These are phyloP conservation scores for Brachionus paranguensis DNA, from an alignment of 1,140 invertebrate species.

Conservation along the genomic window DNA sequence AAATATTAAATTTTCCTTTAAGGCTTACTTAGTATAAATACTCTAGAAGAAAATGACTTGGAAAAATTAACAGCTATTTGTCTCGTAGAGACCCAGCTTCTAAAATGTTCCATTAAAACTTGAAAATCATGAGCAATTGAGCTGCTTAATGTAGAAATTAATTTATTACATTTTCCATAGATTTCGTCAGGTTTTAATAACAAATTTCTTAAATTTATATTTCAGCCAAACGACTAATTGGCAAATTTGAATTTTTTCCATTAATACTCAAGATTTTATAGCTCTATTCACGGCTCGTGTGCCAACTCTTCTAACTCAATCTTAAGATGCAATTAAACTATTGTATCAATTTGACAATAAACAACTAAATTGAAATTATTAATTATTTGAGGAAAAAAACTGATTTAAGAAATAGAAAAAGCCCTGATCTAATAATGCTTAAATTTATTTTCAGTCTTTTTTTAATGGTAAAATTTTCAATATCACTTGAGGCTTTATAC, in stretches of 20 bases:
- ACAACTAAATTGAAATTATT: background rate
- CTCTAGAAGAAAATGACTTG: background rate
- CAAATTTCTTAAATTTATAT: background rate
- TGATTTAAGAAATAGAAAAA: background rate
- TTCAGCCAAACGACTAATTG: background rate
- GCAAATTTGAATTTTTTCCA: background rate
- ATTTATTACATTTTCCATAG: background rate
- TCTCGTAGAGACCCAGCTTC: background rate
- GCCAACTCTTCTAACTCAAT: background rate
- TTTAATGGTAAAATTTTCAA: background rate
- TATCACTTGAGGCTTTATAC: conserved; percentile 4
- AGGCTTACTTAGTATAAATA: background rate
- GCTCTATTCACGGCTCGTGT: background rate
- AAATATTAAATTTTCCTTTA: background rate
- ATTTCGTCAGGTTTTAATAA: background rate
- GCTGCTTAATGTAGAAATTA: background rate
- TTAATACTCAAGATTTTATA: background rate
- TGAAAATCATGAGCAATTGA: background rate
- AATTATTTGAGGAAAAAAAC: background rate
- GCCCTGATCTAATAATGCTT: background rate
- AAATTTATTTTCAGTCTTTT: background rate
- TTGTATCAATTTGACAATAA: background rate
- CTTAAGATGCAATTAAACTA: background rate
- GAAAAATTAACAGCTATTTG: background rate
- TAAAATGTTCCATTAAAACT: background rate